Conservation (phyloP, 2,113 vertebrate genomes). For the Nymphicus hollandicus region DNA sequence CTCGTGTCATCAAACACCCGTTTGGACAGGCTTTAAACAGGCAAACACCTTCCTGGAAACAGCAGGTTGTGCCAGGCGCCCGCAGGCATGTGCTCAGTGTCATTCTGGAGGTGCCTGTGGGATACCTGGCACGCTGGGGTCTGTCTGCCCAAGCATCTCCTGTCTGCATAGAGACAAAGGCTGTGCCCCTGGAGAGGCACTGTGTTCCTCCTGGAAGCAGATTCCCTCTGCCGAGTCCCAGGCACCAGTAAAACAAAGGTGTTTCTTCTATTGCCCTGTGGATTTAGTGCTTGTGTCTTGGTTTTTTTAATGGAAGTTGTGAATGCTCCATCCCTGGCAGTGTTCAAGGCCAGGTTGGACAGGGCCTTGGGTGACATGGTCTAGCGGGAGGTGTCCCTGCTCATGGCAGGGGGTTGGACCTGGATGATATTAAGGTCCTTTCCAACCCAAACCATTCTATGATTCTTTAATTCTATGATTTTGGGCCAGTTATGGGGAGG, state of each 20-base stretch:
- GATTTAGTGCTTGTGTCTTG: not conserved
- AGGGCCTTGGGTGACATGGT: not conserved
- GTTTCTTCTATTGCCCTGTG: rapidly evolving
- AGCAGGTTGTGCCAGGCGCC: rapidly evolving
- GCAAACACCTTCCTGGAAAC: not conserved
- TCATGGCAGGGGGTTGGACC: not conserved
- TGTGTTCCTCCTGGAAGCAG: rapidly evolving
- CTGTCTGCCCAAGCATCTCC: not conserved
- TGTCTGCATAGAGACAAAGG: not conserved
- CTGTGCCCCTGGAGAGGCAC: not conserved
- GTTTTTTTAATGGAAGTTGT: not conserved
- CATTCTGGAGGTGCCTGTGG: not conserved
- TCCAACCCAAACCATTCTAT: not conserved
- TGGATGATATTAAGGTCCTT: not conserved
- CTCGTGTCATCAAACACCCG: rapidly evolving
- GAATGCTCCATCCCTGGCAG: not conserved
- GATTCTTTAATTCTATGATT: not conserved
- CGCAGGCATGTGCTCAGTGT: not conserved
- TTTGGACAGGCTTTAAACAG: not conserved
- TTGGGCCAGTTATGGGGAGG: not conserved
- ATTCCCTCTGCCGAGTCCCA: not conserved
- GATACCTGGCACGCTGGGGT: not conserved
- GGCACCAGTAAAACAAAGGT: not conserved
- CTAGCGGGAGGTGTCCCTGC: not conserved
- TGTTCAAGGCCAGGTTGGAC: not conserved